Conservation (phyloP, 2,797 vertebrate genomes). For the Diceros bicornis region DNA sequence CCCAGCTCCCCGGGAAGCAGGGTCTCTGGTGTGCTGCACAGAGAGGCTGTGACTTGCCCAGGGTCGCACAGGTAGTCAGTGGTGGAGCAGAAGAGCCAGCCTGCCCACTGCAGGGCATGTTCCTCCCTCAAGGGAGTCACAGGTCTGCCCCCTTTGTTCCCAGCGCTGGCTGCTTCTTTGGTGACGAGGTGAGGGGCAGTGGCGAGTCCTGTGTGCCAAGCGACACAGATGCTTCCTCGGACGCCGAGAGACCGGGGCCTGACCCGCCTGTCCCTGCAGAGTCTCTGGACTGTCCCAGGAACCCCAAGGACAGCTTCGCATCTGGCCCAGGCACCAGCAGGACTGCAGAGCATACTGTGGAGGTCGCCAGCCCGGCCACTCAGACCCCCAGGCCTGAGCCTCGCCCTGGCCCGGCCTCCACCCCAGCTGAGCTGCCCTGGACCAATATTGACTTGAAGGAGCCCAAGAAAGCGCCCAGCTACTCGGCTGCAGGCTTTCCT, state of each 20-base stretch:
- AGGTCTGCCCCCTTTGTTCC: slow-evolving; percentile 63
- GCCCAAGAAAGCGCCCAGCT: slow-evolving; percentile 88
- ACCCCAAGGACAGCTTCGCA: slow-evolving; percentile 34
- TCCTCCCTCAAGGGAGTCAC: background rate
- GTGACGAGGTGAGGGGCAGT: slow-evolving; percentile 94
- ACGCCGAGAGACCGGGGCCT: slow-evolving; percentile 86
- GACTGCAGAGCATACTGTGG: background rate
- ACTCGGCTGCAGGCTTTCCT: slow-evolving; percentile 77
- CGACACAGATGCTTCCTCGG: slow-evolving; percentile 91
- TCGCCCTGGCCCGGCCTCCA: slow-evolving; percentile 62
- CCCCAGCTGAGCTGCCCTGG: slow-evolving; percentile 92
- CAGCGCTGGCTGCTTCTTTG: slow-evolving; percentile 98
- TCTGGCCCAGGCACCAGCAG: background rate
- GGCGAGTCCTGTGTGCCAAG: slow-evolving; percentile 89
- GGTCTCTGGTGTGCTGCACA: rapidly evolving
- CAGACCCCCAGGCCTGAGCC: background rate
- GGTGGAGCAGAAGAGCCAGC: background rate
- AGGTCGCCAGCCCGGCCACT: background rate
- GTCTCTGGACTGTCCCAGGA: slow-evolving; percentile 56
- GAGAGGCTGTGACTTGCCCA: too few relatives aligned
- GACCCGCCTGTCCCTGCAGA: slow-evolving; percentile 74
- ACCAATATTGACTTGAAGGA: slow-evolving; percentile 97
- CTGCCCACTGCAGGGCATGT: rapidly evolving
- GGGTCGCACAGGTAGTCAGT: background rate
- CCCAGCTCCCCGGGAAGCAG: background rate